Evolutionary conservation across 2,888 invertebrate genomes (phyloP).

Genomic region (Quadroppia sp.): DNA sequence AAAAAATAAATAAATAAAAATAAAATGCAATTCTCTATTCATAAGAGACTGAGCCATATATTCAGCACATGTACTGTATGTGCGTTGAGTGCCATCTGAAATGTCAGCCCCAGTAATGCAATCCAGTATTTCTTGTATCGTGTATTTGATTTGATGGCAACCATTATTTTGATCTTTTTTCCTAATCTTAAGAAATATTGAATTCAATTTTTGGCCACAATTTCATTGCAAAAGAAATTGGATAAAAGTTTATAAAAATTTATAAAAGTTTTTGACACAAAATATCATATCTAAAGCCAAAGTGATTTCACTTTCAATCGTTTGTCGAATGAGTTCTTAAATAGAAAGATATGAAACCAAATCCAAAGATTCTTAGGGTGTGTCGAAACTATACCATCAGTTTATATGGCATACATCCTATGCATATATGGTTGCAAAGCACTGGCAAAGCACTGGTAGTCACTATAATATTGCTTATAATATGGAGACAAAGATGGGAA

Average conservation of each 20-base stretch:
- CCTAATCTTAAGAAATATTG: constrained; percentile 25
- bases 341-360: neutral
- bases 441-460: neutral
- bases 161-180: constrained; percentile 17
- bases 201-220: constrained; percentile 15
- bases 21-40: neutral
- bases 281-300: neutral
- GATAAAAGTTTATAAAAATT: constrained; percentile 17
- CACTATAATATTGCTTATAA: neutral
- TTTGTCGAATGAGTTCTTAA: neutral
- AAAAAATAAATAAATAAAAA: neutral
- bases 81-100: constrained; percentile 23
- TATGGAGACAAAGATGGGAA: neutral
- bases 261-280: constrained; percentile 11
- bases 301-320: neutral
- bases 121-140: constrained; percentile 5
- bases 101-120: constrained; percentile 7
- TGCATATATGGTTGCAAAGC: neutral
- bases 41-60: neutral
- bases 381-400: constrained; percentile 1
- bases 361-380: constrained; percentile 1
- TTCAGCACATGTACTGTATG: neutral
- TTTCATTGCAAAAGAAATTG: neutral
- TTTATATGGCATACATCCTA: neutral
- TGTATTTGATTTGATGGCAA: constrained; percentile 18